Percentiles rank a stretch among this genome's conserved stretches.
These are phyloP conservation scores for Catharus minimus DNA, from an alignment of 2,113 vertebrate species.

Conservation along the genomic window DNA sequence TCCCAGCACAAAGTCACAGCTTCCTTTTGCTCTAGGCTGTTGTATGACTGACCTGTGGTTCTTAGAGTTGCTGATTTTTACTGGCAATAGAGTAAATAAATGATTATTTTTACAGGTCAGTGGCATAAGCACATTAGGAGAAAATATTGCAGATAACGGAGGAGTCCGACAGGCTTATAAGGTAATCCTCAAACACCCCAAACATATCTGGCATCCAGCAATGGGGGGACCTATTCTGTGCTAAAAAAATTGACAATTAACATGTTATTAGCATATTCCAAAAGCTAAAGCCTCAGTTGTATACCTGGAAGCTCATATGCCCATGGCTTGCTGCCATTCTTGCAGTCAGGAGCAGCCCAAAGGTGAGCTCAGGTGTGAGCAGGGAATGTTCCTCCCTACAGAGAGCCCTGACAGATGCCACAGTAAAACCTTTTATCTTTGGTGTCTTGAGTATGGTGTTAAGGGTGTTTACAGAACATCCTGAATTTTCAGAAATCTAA, in stretches of 20 bases:
- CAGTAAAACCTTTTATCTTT: background rate
- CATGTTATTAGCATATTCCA: background rate
- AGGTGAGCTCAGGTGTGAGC: background rate
- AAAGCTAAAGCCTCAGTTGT: background rate
- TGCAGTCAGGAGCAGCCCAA: background rate
- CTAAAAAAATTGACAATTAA: background rate
- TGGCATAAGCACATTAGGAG: conserved; percentile 92
- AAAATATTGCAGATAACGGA: conserved; percentile 97
- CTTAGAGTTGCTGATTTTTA: background rate
- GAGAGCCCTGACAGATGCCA: background rate
- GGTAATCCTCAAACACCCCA: conserved; percentile 64
- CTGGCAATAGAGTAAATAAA: background rate
- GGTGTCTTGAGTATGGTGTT: background rate
- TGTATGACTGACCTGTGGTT: background rate
- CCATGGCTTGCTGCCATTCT: background rate
- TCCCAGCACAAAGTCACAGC: background rate
- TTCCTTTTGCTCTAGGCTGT: background rate
- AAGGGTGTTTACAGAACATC: background rate
- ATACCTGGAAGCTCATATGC: background rate
- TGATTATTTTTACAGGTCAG: conserved; percentile 79
- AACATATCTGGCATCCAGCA: background rate
- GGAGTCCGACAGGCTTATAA: conserved; percentile 95
- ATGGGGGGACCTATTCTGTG: background rate
- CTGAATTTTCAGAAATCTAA: background rate
- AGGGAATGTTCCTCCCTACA: background rate